Evolutionary conservation across 35 echinoderm and acorn worm species (phyloP).

Genomic region (Eucidaris tribuloides): DNA sequence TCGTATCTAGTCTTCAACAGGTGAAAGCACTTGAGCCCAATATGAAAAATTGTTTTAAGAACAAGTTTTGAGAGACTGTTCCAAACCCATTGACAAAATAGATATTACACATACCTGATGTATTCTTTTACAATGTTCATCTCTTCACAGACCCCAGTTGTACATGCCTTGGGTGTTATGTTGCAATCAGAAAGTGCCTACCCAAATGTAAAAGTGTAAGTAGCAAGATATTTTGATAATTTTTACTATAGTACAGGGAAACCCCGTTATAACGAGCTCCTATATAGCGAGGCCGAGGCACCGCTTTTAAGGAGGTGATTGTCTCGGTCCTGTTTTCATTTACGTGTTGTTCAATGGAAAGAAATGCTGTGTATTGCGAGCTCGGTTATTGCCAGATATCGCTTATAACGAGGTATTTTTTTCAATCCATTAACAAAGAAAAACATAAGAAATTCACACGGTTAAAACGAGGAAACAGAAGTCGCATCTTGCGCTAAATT

Average conservation of each 20-base stretch:
- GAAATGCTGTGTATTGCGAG: neutral
- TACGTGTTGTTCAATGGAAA: no score
- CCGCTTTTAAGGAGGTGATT: neutral
- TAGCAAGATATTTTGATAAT: neutral
- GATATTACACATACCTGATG: no score
- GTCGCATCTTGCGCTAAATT: no score
- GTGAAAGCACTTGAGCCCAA: no score
- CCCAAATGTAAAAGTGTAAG: constrained; percentile 73
- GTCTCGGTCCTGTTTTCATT: neutral
- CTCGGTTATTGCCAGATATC: neutral
- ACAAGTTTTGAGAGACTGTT: no score
- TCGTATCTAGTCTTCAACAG: no score
- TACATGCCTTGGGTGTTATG: constrained; percentile 76
- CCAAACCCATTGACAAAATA: no score
- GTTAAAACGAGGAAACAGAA: no score
- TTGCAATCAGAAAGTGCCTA: constrained; percentile 63
- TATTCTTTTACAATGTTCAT: no score
- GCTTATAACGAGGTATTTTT: neutral
- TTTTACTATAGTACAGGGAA: neutral
- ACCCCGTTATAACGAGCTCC: neutral
- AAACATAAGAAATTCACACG: no score
- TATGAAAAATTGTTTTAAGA: no score
- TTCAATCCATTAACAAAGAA: no score
- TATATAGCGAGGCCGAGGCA: neutral
- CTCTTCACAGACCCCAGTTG: constrained; percentile 92